Evolutionary conservation across 2,113 vertebrate genomes (phyloP).

Genomic region (Salminus brasiliensis): DNA sequence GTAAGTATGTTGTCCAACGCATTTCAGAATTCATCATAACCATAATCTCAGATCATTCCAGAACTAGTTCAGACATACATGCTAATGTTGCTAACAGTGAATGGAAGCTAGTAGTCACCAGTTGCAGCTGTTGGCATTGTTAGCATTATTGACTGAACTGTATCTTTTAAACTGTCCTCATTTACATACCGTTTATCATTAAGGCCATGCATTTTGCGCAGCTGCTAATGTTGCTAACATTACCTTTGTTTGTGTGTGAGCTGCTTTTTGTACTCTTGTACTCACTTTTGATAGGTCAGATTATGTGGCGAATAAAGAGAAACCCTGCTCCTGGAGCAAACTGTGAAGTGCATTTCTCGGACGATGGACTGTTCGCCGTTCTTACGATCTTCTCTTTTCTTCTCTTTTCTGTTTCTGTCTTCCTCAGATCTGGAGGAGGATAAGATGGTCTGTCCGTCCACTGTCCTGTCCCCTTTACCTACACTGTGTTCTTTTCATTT

Average conservation of each 20-base stretch:
- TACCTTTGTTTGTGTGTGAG: not conserved
- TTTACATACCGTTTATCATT: too few species aligned
- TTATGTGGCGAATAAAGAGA: not conserved
- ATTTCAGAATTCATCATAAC: too few species aligned
- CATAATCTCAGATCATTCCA: too few species aligned
- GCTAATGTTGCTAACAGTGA: too few species aligned
- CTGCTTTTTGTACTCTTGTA: not conserved
- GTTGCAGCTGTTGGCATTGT: too few species aligned
- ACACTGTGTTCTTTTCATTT: conserved; percentile 63
- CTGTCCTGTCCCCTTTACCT: conserved; percentile 63
- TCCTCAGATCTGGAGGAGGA: conserved; percentile 71
- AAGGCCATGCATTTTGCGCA: too few species aligned
- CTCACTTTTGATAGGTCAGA: not conserved
- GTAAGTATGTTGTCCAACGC: too few species aligned
- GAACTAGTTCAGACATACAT: too few species aligned
- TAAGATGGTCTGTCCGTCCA: conserved; percentile 57
- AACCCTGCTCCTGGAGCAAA: not conserved
- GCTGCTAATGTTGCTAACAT: too few species aligned
- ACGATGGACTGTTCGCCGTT: not conserved
- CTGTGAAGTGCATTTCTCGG: not conserved
- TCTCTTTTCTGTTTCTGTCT: conserved; percentile 41
- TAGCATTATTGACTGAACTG: too few species aligned
- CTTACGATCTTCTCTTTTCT: not conserved
- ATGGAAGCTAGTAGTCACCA: too few species aligned
- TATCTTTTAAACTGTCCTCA: too few species aligned